These are phyloP conservation scores for Dipodomys stephensi DNA, from an alignment of 2,113 vertebrate species.

Conservation along the genomic window DNA sequence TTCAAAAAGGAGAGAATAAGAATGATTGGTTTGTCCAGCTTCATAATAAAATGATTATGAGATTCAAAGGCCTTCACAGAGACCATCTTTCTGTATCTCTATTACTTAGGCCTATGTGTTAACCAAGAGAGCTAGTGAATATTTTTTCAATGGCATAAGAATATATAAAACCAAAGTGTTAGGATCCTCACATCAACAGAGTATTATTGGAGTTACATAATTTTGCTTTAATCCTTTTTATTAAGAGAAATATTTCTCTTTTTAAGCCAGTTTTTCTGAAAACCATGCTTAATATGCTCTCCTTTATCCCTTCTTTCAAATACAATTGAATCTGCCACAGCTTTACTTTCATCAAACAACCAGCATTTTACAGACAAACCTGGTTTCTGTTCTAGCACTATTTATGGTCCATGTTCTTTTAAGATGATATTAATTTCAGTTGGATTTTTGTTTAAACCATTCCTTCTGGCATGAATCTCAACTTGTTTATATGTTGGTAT, in stretches of 20 bases:
- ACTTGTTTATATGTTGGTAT: not conserved
- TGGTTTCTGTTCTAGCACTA: slow-evolving; percentile 1
- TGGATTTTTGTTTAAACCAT: not conserved
- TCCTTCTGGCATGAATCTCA: slow-evolving; percentile 19
- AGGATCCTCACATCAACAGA: not conserved
- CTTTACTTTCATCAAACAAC: slow-evolving; percentile 10
- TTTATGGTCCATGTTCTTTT: not conserved
- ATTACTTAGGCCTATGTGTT: not conserved
- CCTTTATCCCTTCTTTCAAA: not conserved
- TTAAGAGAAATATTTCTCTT: slow-evolving; percentile 71
- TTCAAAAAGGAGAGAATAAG: not conserved
- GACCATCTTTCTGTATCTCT: not conserved
- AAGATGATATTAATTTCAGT: slow-evolving; percentile 11
- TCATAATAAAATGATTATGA: slow-evolving; percentile 8
- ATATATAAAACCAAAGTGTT: not conserved
- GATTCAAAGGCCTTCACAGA: not conserved
- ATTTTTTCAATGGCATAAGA: slow-evolving; percentile 5
- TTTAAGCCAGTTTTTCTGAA: slow-evolving; percentile 75
- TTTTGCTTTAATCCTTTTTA: slow-evolving; percentile 22
- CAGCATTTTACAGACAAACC: slow-evolving; percentile 43
- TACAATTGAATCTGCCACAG: slow-evolving; percentile 56
- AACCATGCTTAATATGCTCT: slow-evolving; percentile 60
- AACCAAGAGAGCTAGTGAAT: not conserved
- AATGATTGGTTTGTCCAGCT: not conserved
- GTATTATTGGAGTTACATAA: not conserved